Evolutionary conservation across 2,888 invertebrate species (phyloP).

Genomic region (Drosophila picticornis): DNA sequence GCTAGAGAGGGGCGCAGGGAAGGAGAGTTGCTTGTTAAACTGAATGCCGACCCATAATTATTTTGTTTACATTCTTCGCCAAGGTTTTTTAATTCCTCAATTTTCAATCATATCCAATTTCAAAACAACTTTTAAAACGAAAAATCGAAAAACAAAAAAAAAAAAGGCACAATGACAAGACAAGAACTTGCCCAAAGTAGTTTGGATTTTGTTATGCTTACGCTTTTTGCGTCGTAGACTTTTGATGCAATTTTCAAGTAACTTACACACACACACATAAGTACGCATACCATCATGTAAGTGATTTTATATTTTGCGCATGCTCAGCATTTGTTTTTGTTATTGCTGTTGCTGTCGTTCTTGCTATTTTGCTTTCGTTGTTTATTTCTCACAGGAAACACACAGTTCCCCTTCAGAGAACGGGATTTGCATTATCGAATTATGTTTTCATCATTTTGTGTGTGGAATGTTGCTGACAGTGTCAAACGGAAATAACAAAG

Average conservation of each 20-base stretch:
- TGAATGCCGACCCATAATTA: constrained; percentile 33
- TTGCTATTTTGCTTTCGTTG: not conserved
- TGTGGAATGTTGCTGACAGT: constrained; percentile 45
- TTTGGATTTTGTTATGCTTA: constrained; percentile 55
- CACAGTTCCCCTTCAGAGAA: constrained; percentile 4
- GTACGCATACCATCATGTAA: not conserved
- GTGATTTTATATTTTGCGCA: constrained; percentile 39
- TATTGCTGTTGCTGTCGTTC: not conserved
- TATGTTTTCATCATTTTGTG: constrained; percentile 29
- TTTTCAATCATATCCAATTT: constrained; percentile 52
- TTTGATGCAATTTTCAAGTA: constrained; percentile 16
- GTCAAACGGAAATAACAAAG: constrained; percentile 55
- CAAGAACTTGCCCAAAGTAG: constrained; percentile 57
- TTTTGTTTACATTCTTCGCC: constrained; percentile 53
- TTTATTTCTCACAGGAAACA: constrained; percentile 36
- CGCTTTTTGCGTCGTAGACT: constrained; percentile 60
- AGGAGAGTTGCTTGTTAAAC: constrained; percentile 34
- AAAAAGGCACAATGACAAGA: constrained; percentile 12
- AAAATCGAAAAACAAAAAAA: constrained; percentile 39
- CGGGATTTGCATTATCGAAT: constrained; percentile 23
- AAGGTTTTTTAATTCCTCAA: constrained; percentile 24
- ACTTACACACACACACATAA: not conserved
- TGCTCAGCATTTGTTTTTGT: constrained; percentile 43
- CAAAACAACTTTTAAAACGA: constrained; percentile 59
- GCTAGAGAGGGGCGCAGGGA: not conserved